These are phyloP conservation scores for Eulemur rufifrons DNA, from an alignment of 2,113 vertebrate species.

Conservation along the genomic window DNA sequence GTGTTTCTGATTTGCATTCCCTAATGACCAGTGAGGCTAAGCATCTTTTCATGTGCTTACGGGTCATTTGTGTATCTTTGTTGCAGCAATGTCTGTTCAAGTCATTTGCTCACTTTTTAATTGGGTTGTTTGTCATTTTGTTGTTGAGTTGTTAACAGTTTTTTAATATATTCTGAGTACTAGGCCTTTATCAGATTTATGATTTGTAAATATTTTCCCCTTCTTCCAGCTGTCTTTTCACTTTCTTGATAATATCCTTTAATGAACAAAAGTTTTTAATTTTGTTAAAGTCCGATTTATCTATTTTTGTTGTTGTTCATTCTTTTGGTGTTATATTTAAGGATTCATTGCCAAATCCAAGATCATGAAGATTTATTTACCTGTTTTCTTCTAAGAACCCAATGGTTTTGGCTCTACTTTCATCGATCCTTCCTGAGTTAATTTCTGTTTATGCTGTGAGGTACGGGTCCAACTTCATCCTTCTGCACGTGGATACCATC, in stretches of 20 bases:
- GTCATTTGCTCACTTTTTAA: background rate
- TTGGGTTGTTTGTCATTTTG: background rate
- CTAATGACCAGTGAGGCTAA: background rate
- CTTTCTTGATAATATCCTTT: background rate
- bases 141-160: background rate
- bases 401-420: background rate
- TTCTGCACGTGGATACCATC: background rate
- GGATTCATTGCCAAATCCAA: background rate
- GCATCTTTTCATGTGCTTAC: background rate
- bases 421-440: background rate
- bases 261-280: background rate
- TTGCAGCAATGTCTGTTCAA: background rate
- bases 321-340: background rate
- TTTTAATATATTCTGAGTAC: background rate
- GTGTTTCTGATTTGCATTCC: background rate
- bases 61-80: background rate
- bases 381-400: background rate
- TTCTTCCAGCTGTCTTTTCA: background rate
- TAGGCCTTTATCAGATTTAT: background rate
- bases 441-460: background rate
- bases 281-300: background rate
- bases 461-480: background rate
- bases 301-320: background rate
- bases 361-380: background rate
- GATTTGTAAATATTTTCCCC: background rate